phyloP scores from a whole-genome alignment of 2,113 vertebrate genomes.

The Agelaius phoeniceus region DNA sequence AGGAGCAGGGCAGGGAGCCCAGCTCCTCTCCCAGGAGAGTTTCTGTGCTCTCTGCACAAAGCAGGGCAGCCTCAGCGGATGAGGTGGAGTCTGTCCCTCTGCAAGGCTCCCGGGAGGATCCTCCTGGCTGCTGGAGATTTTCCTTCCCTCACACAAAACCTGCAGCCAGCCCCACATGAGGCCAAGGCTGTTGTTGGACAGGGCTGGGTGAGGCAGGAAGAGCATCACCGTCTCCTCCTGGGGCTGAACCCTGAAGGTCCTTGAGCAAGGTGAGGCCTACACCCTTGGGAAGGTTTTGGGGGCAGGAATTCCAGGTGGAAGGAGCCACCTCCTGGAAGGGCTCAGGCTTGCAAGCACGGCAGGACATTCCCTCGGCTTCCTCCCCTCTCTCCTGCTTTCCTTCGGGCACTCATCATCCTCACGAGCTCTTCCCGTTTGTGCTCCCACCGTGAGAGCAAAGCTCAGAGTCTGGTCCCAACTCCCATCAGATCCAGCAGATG shows the following conservation, averaged over 20 bases:
- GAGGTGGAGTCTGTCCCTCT: neutral
- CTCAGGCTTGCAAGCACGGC: neutral
- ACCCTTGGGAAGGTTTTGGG: neutral
- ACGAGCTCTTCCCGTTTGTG: accelerated
- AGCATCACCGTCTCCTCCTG: neutral
- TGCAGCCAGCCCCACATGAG: accelerated
- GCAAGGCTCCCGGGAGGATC: neutral
- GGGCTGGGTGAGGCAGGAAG: neutral
- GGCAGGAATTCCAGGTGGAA: neutral
- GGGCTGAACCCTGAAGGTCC: neutral
- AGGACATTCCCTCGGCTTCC: neutral
- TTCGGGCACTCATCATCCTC: neutral
- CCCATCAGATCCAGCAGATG: neutral
- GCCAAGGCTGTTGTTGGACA: neutral
- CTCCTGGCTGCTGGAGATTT: neutral
- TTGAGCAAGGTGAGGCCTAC: neutral
- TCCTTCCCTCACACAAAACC: neutral
- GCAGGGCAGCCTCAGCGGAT: neutral
- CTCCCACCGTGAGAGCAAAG: neutral
- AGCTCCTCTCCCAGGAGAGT: accelerated
- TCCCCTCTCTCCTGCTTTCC: neutral
- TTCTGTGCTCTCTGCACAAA: neutral
- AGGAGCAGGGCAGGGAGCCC: neutral
- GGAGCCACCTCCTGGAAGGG: neutral
- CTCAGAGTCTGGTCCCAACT: neutral